Base-by-base conservation (phyloP, 1,140 invertebrate species). In the Coelopa frigida region DNA sequence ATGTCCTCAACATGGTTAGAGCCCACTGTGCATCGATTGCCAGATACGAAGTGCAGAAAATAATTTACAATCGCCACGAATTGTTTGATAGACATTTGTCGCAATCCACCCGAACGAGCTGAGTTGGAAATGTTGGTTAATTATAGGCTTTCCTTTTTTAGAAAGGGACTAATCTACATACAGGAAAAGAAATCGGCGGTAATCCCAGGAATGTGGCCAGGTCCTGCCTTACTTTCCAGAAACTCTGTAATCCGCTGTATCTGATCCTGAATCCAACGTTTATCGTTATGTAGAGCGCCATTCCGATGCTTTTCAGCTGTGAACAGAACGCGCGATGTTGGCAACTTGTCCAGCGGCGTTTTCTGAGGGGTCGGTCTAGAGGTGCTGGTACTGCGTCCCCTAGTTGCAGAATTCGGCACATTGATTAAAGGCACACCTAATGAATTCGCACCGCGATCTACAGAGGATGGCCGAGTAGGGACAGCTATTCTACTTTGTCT, bases 51-150 rank as follows among this genome's bases (percentile, higher is more conserved):
- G 2, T 56, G 44, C 1, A 68, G 48, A 5, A 66, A 61, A 21
- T 54, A 50, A 24, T 63, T 59, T 0, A 68, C 46, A 24, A 68
- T 60, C 15, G 11, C 48, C 11, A 68, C 51, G 42, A 68, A 68
- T 26, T 68, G 61, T 31, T 68, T 68, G 22, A 56, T 57, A 3
- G 61, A 61, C 55, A 68, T 68, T 42, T 63, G 54, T 7, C 61
- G 57, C 4, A 68, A 20, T 3, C 58, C 45, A 3, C 44, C 29
- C 5, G 29, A 45, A 15, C 50, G 27, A n/a, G n/a, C n/a, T n/a
- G n/a, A n/a, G n/a, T n/a, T 33, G 4, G 17, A 8, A 17, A 33
- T 14, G n/a, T 33, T 17, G 17, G 31, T 33, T 14, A 14, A 14
- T 33, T 14, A 14, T 3, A n/a, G n/a, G 31, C 31, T 14, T 14